phyloP scores from a whole-genome alignment of 1,140 invertebrate species.

The Antheraea pernyi region DNA sequence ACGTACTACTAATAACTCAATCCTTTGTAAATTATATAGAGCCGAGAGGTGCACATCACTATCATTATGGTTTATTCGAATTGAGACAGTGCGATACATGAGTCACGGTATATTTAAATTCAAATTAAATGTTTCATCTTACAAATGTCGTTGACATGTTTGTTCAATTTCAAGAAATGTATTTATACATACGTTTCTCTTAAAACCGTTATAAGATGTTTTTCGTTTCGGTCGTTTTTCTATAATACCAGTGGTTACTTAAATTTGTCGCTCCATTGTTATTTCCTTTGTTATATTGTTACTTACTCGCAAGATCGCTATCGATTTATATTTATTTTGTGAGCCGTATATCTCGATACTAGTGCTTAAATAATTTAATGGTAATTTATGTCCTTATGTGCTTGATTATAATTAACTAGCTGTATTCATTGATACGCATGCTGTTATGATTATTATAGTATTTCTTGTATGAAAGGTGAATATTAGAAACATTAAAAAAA shows the following conservation, averaged over 20 bases:
- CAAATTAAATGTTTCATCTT: background rate
- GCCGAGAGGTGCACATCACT: slow-evolving; percentile 46
- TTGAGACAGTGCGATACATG: slow-evolving; percentile 39
- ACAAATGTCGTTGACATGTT: background rate
- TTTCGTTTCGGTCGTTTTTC: background rate
- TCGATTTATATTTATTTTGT: too few species aligned
- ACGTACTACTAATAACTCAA: slow-evolving; percentile 74
- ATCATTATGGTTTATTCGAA: slow-evolving; percentile 60
- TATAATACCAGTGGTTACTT: background rate
- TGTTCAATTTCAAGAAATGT: background rate
- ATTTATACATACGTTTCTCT: background rate
- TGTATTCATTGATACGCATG: background rate
- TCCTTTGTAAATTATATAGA: slow-evolving; percentile 73
- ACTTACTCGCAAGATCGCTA: background rate
- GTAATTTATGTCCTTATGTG: too few species aligned
- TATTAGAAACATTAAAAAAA: too few species aligned
- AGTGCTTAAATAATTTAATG: too few species aligned
- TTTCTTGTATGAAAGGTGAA: too few species aligned
- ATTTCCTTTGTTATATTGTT: background rate
- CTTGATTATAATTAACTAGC: background rate
- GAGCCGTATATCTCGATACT: too few species aligned
- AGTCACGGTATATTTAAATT: background rate
- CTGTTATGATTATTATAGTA: too few species aligned
- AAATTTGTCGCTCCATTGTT: too few species aligned
- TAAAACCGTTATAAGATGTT: background rate